phyloP scores from a whole-genome alignment of 2,888 invertebrate species.

The Mesorhabditis spiculigera region DNA sequence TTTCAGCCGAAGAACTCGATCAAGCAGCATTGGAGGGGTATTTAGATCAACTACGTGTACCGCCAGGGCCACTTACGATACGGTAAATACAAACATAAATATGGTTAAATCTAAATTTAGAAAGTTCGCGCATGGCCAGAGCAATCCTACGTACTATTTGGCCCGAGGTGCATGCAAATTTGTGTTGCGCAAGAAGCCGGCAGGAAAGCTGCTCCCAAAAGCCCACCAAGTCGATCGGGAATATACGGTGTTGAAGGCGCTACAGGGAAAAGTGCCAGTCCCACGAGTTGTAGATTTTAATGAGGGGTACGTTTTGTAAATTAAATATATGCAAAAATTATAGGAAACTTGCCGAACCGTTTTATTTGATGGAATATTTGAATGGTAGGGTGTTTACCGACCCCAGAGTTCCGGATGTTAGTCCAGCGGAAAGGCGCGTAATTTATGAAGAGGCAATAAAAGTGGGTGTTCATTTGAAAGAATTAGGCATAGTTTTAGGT shows the following conservation, averaged over 20 bases:
- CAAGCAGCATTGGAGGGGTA: neutral
- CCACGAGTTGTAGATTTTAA: slow-evolving; percentile 58
- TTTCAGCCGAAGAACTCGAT: slow-evolving; percentile 4
- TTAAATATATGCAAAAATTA: neutral
- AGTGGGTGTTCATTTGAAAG: neutral
- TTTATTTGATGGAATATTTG: slow-evolving; percentile 62
- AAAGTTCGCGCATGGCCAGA: slow-evolving; percentile 61
- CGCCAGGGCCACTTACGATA: slow-evolving; percentile 1
- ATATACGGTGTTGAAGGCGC: slow-evolving; percentile 60
- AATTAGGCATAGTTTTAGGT: slow-evolving; percentile 31
- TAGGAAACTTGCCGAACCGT: slow-evolving; percentile 61
- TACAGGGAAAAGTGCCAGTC: slow-evolving; percentile 60
- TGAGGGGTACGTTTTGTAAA: slow-evolving; percentile 27
- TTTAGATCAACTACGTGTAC: neutral
- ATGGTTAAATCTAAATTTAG: slow-evolving; percentile 12
- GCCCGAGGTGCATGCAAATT: slow-evolving; percentile 57
- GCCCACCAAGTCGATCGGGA: slow-evolving; percentile 63
- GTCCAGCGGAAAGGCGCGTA: slow-evolving; percentile 48
- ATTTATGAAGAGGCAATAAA: slow-evolving; percentile 53
- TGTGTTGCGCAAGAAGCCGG: slow-evolving; percentile 63
- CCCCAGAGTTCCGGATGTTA: slow-evolving; percentile 53
- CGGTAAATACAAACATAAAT: neutral
- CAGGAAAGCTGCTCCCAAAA: slow-evolving; percentile 61
- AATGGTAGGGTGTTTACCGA: slow-evolving; percentile 60
- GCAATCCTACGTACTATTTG: slow-evolving; percentile 62